Conservation (phyloP, 2,797 vertebrate species). For the Lacerta viridis region DNA sequence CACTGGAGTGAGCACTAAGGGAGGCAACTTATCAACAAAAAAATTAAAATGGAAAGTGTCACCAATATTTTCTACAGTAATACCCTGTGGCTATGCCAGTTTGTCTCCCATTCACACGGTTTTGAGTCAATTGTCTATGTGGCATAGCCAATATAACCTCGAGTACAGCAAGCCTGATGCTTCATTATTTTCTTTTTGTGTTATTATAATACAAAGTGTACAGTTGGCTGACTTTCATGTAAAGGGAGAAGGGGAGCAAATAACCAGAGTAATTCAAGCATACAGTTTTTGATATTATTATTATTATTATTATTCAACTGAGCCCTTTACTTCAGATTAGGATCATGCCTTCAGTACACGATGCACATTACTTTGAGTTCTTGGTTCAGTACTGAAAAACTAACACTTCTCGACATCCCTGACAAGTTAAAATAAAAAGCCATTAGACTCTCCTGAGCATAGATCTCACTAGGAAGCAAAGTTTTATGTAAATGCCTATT, state of each 20-base stretch:
- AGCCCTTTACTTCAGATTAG: constrained; percentile 79
- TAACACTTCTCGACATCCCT: constrained; percentile 64
- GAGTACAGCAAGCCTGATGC: constrained; percentile 51
- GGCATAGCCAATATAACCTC: constrained; percentile 29
- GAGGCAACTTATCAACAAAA: constrained; percentile 52
- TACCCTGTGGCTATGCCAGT: constrained; percentile 29
- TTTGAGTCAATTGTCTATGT: constrained; percentile 48
- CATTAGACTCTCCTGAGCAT: constrained; percentile 58
- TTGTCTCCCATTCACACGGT: neutral
- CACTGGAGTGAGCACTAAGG: constrained; percentile 41
- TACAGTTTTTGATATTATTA: constrained; percentile 70
- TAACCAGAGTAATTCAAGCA: constrained; percentile 72
- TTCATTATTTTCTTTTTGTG: constrained; percentile 48
- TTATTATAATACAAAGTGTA: constrained; percentile 60
- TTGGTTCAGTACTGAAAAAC: constrained; percentile 66
- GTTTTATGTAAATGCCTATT: constrained; percentile 55
- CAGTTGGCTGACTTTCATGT: constrained; percentile 55
- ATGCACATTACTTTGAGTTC: constrained; percentile 64
- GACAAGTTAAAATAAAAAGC: constrained; percentile 69
- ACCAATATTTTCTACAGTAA: constrained; percentile 45
- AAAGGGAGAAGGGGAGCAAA: constrained; percentile 53
- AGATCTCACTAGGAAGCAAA: constrained; percentile 59
- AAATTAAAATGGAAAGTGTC: constrained; percentile 16
- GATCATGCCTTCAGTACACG: constrained; percentile 72
- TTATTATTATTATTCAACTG: constrained; percentile 63